A percentile compares a stretch with the other conserved stretches of the same genome.
Evolutionary conservation across 2,113 vertebrate genomes (phyloP).

Genomic region (Trinectes maculatus): DNA sequence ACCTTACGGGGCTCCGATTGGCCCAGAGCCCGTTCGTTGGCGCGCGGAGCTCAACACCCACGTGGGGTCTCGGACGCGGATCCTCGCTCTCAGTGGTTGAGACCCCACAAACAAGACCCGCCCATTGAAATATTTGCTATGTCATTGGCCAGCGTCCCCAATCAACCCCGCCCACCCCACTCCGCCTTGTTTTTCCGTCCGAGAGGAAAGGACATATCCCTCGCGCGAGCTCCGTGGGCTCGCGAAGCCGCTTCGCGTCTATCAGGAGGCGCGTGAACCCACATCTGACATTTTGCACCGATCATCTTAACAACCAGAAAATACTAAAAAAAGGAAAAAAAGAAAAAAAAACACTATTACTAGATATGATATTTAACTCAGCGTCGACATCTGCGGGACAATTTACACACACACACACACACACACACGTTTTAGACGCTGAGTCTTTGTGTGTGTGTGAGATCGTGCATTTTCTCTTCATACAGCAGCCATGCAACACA

Average conservation of each 20-base stretch:
- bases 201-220: conserved; percentile 80
- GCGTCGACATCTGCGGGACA: too few species aligned
- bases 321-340: conserved; percentile 17
- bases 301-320: conserved; percentile 68
- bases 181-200: conserved; percentile 74
- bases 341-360: conserved; percentile 55
- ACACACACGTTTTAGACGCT: conserved; percentile 46
- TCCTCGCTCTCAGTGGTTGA: conserved; percentile 58
- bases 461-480: conserved; percentile 24
- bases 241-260: conserved; percentile 65
- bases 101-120: conserved; percentile 22
- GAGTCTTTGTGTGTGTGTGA: neutral
- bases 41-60: conserved; percentile 70
- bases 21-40: conserved; percentile 51
- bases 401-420: too few species aligned
- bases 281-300: conserved; percentile 70
- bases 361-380: conserved; percentile 72
- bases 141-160: conserved; percentile 69
- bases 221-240: conserved; percentile 67
- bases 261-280: conserved; percentile 72
- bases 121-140: conserved; percentile 1
- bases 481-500: conserved; percentile 1
- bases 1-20: conserved; percentile 75
- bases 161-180: neutral
- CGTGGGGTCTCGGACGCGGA: conserved; percentile 72